Percentiles rank a stretch among this genome's conserved stretches.
phyloP scores from a whole-genome alignment of 2,888 invertebrate species.

The Hirtodrosophila cameraria region DNA sequence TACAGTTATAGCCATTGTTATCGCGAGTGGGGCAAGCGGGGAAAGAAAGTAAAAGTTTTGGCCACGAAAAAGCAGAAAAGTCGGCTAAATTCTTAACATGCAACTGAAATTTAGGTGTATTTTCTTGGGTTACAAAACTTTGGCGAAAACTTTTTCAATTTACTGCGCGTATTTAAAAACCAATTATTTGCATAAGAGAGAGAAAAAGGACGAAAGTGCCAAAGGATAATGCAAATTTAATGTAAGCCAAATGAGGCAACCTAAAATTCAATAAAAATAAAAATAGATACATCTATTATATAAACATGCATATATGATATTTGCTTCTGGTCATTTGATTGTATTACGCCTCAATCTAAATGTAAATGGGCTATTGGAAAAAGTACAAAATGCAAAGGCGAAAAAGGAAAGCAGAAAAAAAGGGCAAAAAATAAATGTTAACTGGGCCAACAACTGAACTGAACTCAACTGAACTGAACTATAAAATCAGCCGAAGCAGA shows the following conservation, averaged over 20 bases:
- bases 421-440: conserved; percentile 13
- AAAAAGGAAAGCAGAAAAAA: conserved; percentile 8
- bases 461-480: conserved; percentile 7
- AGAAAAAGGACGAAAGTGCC: background rate
- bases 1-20: conserved; percentile 39
- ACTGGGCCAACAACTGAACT: conserved; percentile 46
- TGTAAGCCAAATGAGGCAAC: conserved; percentile 30
- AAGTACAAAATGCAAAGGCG: conserved; percentile 13
- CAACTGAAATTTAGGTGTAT: conserved; percentile 46
- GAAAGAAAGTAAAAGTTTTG: conserved; percentile 53
- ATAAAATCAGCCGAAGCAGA: background rate
- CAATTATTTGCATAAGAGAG: conserved; percentile 57
- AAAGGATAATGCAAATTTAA: conserved; percentile 44
- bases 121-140: conserved; percentile 31
- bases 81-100: conserved; percentile 20
- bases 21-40: conserved; percentile 35
- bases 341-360: conserved; percentile 69
- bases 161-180: conserved; percentile 57
- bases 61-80: conserved; percentile 9
- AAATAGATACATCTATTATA: background rate
- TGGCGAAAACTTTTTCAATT: conserved; percentile 71
- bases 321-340: conserved; percentile 49
- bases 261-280: conserved; percentile 11
- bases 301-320: conserved; percentile 25
- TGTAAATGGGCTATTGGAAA: conserved; percentile 65